Evolutionary conservation across 1,140 invertebrate genomes (phyloP), one percentile per base, ranked within the genome.

Genomic region (Marisa cornuarietis): DNA sequence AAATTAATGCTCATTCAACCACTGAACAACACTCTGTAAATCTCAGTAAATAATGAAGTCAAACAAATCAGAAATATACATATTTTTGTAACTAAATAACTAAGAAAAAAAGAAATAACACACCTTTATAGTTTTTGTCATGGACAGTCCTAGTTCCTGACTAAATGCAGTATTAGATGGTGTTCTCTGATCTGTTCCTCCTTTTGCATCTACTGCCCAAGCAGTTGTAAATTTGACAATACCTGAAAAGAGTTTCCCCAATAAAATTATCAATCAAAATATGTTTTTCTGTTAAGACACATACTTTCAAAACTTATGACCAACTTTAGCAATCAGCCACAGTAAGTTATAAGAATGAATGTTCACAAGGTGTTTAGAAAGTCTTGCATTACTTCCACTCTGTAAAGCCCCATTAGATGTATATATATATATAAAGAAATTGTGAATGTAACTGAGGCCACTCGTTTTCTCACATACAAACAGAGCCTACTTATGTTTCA

Each of bases 241-340:
- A 24, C 73, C 79, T 80, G 62, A 9, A 74, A 42, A 10, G 11
- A 18, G 31, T 42, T 6, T 6, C 31, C 2, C 31, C 31, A 31
- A 22, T 76, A 79, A 24, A n/a, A 66, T 1, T 26, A 61, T 20
- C 62, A 61, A 58, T 52, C 42, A 74, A 24, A 54, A 18, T 58
- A 77, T 24, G 14, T 20, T 24, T 20, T 62, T 65, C 83, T 79
- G 31, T 81, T 71, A 61, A 83, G 81, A 65, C 81, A 82, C 62
- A 83, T 81, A 81, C 83, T 76, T 13, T 22, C 8, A 16, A 31
- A 26, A 18, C 10, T 22, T 1, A 24, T 8, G 58, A 76, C 10
- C 2, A 24, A 24, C 54, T 5, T 20, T 26, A 76, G 42, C 20
- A 42, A n/a, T 22, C 26, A 6, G 18, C 26, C 8, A 62, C 52